Evolutionary conservation across 2,113 vertebrate genomes (phyloP).

Genomic region (Collichthys lucidus): DNA sequence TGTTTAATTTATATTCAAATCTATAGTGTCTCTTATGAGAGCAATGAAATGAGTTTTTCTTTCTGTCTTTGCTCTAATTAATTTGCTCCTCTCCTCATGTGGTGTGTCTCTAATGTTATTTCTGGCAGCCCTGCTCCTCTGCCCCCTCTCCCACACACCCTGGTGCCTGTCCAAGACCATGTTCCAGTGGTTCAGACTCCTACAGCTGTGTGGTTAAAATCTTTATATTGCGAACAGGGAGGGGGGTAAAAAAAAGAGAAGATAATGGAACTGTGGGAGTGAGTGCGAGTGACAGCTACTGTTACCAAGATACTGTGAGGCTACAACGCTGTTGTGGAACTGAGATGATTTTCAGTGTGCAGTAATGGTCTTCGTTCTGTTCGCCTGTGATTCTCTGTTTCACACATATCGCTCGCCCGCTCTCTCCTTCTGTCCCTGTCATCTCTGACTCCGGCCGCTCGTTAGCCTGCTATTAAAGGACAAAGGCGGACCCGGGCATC

Average conservation of each 20-base stretch:
- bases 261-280: slow-evolving; percentile 41
- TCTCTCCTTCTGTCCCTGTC: slow-evolving; percentile 17
- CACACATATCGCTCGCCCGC: slow-evolving; percentile 4
- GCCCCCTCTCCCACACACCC: slow-evolving; percentile 34
- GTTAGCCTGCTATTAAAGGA: slow-evolving; percentile 52
- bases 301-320: slow-evolving; percentile 30
- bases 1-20: slow-evolving; percentile 26
- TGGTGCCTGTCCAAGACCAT: neutral
- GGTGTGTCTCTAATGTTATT: neutral
- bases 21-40: neutral
- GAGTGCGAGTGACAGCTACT: slow-evolving; percentile 18
- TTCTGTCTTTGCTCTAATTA: neutral
- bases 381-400: slow-evolving; percentile 5
- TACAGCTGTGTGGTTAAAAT: slow-evolving; percentile 38
- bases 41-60: neutral
- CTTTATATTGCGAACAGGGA: slow-evolving; percentile 25
- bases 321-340: slow-evolving; percentile 33
- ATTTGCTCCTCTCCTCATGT: neutral
- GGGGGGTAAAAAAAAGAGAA: neutral
- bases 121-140: neutral
- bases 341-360: slow-evolving; percentile 43
- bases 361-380: slow-evolving; percentile 28
- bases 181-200: neutral
- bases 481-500: slow-evolving; percentile 16
- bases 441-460: slow-evolving; percentile 27